These are phyloP conservation scores for Pangasius djambal DNA, from an alignment of 2,797 vertebrate species.

Conservation along the genomic window DNA sequence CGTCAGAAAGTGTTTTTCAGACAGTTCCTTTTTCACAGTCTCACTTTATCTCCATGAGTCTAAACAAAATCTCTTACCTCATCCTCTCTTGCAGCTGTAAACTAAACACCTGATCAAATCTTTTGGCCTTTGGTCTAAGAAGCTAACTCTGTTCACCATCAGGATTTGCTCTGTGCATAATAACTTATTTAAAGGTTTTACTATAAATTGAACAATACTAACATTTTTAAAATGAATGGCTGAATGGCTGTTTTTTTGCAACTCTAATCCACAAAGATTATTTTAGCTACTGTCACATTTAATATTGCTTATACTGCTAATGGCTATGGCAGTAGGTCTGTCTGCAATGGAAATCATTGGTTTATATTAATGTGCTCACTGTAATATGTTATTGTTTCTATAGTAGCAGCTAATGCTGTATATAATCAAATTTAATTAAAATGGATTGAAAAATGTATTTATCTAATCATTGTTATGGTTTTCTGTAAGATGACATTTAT, in stretches of 20 bases:
- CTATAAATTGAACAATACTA: neutral
- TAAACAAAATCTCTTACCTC: slow-evolving; percentile 1
- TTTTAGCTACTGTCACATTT: neutral
- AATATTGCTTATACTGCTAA: neutral
- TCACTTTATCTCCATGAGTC: neutral
- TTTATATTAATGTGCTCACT: neutral
- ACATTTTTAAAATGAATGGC: neutral
- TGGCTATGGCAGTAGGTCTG: neutral
- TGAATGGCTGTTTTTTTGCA: neutral
- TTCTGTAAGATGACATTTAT: neutral
- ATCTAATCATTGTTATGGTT: neutral
- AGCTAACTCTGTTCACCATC: neutral
- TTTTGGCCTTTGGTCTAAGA: neutral
- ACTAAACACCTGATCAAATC: neutral
- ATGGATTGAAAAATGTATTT: neutral
- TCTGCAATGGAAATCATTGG: neutral
- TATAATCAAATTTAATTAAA: neutral
- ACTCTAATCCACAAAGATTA: neutral
- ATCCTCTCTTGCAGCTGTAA: neutral
- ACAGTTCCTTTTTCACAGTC: slow-evolving; percentile 7
- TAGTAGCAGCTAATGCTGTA: neutral
- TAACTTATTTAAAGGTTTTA: neutral
- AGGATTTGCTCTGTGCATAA: neutral
- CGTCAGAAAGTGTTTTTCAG: slow-evolving; percentile 9
- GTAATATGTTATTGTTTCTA: neutral